Evolutionary conservation across 1,140 invertebrate genomes (phyloP), one percentile per base, ranked within the genome.

Genomic region (Lasioglossum baleicum): DNA sequence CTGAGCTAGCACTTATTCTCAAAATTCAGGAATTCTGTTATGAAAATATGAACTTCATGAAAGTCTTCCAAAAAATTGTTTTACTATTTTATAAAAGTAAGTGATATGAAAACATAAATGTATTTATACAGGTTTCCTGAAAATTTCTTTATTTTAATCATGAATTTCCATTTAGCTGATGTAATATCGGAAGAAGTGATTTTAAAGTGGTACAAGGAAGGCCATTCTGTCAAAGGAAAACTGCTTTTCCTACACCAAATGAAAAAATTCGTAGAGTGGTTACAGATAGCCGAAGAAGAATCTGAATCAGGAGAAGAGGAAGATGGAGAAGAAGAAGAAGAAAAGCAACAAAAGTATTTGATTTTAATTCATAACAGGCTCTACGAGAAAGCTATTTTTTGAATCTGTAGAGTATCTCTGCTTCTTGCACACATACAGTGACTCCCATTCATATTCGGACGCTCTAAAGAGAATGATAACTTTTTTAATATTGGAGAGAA

Each of bases 11-110:
- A 65, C 94, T 99, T 67, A 95, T 99, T 87, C 94, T 98, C 68
- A 98, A 97, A 92, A 96, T 99, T 86, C 98, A 99, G 93, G 98
- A 99, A 90, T 99, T 97, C 93, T 99, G 98, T 93, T 99, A 99
- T 92, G 98, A 98, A 90, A 99, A 99, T 94, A 99, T 99, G 97
- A 98, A 97, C 92, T 99, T 99, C 92, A 98, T 99, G 97, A 98
- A 98, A 93, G 97, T 97, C 91, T 99, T 99, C 95, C 97, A 98
- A 90, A 99, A 99, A 94, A 98, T 99, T 89, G 96, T 99, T 88
- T 95, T 99, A 92, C 95, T 99, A 87, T 96, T 99, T 93, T 99
- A 99, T 94, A 98, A 98, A 95, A 97, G 96, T 96, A 94, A 94
- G 94, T 92, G 94, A 94, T 91, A 51, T 35, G n/a, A 10, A 26